Evolutionary conservation across 2,113 vertebrate species (phyloP).

Genomic region (Heterotis niloticus): DNA sequence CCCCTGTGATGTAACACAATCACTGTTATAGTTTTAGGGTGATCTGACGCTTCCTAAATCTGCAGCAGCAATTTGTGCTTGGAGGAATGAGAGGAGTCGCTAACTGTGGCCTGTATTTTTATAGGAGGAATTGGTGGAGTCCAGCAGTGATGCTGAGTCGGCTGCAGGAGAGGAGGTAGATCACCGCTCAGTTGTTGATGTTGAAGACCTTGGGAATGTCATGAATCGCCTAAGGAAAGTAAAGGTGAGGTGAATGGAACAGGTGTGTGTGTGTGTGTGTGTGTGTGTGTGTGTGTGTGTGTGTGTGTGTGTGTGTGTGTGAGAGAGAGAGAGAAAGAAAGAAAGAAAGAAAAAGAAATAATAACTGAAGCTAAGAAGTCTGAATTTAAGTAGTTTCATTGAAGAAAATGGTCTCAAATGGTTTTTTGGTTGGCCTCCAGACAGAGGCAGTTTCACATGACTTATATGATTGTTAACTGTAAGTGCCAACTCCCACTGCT

Average conservation of each 20-base stretch:
- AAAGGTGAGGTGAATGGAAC: conserved; percentile 68
- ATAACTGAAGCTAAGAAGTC: not conserved
- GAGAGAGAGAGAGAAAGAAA: no score
- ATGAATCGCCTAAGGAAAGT: conserved; percentile 71
- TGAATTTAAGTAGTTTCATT: conserved; percentile 24
- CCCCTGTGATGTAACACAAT: no score
- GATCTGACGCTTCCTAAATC: not conserved
- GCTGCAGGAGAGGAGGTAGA: conserved; percentile 43
- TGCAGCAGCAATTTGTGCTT: not conserved
- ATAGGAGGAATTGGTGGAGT: conserved; percentile 71
- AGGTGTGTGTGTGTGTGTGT: not conserved
- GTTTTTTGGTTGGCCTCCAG: conserved; percentile 60
- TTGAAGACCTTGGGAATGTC: conserved; percentile 85
- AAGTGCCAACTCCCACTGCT: conserved; percentile 56
- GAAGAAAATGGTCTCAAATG: conserved; percentile 58
- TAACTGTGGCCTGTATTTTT: not conserved
- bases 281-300: not conserved
- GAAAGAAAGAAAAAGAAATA: no score
- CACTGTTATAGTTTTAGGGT: no score
- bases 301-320: not conserved
- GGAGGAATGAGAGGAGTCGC: not conserved
- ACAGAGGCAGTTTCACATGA: conserved; percentile 50
- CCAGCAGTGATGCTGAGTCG: conserved; percentile 74
- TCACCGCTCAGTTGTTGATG: conserved; percentile 64
- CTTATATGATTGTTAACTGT: conserved; percentile 54